Evolutionary conservation across 2,113 vertebrate genomes (phyloP).

Genomic region (Spermophilus dauricus): DNA sequence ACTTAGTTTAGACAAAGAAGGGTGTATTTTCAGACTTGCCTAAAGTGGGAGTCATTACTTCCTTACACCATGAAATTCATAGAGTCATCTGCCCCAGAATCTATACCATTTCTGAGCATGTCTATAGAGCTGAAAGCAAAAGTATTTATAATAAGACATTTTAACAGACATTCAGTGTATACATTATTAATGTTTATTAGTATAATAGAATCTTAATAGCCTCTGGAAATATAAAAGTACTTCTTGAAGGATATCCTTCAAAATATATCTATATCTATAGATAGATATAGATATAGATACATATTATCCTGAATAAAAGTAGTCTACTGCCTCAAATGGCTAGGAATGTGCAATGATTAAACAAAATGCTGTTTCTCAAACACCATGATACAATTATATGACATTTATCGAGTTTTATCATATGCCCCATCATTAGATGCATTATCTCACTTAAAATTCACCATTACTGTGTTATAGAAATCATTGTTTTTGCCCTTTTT

Average conservation of each 20-base stretch:
- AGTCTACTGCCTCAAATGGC: neutral
- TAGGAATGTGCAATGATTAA: constrained; percentile 15
- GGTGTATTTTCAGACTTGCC: constrained; percentile 5
- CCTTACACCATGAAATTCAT: neutral
- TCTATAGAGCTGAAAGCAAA: constrained; percentile 46
- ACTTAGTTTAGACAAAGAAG: neutral
- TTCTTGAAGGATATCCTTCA: neutral
- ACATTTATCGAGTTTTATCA: neutral
- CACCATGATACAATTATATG: neutral
- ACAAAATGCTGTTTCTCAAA: neutral
- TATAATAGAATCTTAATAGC: constrained; percentile 24
- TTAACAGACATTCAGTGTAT: too few relatives aligned
- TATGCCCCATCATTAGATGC: neutral
- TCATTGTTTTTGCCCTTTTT: constrained; percentile 1
- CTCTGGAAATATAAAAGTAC: constrained; percentile 37
- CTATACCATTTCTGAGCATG: neutral
- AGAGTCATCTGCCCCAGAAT: neutral
- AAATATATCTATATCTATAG: too few relatives aligned
- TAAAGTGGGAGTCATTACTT: neutral
- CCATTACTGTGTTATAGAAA: neutral
- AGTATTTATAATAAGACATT: constrained; percentile 33
- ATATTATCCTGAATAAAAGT: constrained; percentile 23
- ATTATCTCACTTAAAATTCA: neutral
- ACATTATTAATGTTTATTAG: too few relatives aligned
- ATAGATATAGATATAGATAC: too few relatives aligned